phyloP scores from a whole-genome alignment of 2,797 vertebrate species.

The Spea hammondii region DNA sequence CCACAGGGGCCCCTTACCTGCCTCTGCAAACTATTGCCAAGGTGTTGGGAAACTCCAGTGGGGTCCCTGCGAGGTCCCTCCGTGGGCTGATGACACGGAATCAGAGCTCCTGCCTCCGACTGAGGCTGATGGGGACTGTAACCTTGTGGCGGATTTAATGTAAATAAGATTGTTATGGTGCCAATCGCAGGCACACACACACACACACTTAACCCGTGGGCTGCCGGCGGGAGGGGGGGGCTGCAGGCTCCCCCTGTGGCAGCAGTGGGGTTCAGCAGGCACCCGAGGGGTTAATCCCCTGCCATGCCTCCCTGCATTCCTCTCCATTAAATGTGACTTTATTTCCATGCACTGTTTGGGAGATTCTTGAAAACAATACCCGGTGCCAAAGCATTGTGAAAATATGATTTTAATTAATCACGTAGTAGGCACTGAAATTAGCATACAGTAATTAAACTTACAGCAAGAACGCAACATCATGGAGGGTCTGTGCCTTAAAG shows the following conservation, averaged over 20 bases:
- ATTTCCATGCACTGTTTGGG: conserved; percentile 81
- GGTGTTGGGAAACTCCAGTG: conserved; percentile 82
- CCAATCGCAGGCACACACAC: conserved; percentile 88
- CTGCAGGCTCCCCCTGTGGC: background rate
- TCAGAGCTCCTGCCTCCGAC: conserved; percentile 86
- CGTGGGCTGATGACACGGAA: conserved; percentile 82
- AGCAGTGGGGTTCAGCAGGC: background rate
- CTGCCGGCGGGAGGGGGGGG: conserved; percentile 58
- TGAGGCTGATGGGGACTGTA: conserved; percentile 98
- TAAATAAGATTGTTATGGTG: conserved; percentile 99
- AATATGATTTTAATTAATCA: conserved; percentile 91
- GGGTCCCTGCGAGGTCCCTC: conserved; percentile 65
- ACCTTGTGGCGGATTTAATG: conserved; percentile 99
- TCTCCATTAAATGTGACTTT: conserved; percentile 83
- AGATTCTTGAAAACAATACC: conserved; percentile 80
- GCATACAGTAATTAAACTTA: conserved; percentile 86
- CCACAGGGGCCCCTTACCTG: conserved; percentile 76
- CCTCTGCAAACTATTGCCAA: conserved; percentile 80
- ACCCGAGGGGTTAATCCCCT: conserved; percentile 28
- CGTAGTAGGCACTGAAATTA: conserved; percentile 84
- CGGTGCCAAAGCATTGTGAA: conserved; percentile 87
- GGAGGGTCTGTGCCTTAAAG: conserved; percentile 76
- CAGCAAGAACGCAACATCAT: conserved; percentile 62
- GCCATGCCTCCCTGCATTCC: conserved; percentile 68
- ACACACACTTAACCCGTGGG: conserved; percentile 81